Evolutionary conservation across 2,797 vertebrate species (phyloP).

Genomic region (Glossophaga mutica): DNA sequence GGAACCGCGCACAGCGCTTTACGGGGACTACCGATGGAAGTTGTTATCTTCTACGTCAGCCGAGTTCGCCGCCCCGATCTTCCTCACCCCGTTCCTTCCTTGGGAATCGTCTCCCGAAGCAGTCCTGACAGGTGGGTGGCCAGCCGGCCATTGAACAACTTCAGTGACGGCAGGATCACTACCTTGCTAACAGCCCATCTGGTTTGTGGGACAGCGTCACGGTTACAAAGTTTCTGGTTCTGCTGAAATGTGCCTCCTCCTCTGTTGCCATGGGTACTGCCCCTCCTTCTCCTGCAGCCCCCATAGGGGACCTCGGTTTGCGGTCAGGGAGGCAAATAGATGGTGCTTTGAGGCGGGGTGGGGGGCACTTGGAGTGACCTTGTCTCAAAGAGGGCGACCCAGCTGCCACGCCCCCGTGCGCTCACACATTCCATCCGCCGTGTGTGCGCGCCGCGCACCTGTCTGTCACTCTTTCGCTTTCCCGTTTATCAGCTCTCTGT

Average conservation of each 20-base stretch:
- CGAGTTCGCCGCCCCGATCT: background rate
- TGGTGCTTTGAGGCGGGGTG: background rate
- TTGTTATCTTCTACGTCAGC: rapidly evolving
- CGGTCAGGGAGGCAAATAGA: background rate
- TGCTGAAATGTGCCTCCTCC: background rate
- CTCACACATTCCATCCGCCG: background rate
- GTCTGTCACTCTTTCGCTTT: slow-evolving; percentile 33
- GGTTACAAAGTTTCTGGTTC: background rate
- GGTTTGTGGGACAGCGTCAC: background rate
- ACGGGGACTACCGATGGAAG: rapidly evolving
- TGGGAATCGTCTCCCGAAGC: background rate
- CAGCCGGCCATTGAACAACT: background rate
- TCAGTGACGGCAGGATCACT: background rate
- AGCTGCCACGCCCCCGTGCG: background rate
- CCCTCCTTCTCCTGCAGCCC: background rate
- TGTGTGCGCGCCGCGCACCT: background rate
- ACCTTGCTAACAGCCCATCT: background rate
- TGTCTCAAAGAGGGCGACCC: slow-evolving; percentile 3
- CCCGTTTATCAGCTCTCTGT: slow-evolving; percentile 56
- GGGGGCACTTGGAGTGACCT: background rate
- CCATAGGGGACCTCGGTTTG: background rate
- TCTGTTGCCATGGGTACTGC: slow-evolving; percentile 56
- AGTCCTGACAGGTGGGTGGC: background rate
- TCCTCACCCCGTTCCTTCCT: background rate
- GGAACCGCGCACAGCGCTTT: background rate